Base-by-base conservation (phyloP, 35 echinoderm and acorn worm species). In the Strongylocentrotus purpuratus region DNA sequence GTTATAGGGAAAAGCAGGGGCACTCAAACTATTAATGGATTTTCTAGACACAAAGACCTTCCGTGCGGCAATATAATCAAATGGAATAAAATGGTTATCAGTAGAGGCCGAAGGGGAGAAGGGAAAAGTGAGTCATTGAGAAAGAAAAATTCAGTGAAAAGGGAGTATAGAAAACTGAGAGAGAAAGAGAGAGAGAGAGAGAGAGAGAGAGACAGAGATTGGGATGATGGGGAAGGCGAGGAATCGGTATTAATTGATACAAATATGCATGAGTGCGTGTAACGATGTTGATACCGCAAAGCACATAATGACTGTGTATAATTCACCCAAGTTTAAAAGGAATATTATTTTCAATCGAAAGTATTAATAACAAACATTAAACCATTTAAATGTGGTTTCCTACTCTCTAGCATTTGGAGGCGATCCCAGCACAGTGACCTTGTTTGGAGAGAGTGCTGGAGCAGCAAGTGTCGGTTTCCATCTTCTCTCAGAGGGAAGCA, bases 361-460 rank as follows among this genome's bases (percentile, higher is more conserved):
- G 28, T 9, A 48, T 94, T 94, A 31, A 48, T 22, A 48, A 33
- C 20, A 85, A 35, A 17, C 33, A 60, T 10, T 25, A 5, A 46
- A 59, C 4, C 52, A 59, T 17, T 55, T 10, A 28, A 71, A n/a
- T 78, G 50, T n/a, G 1, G 25, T 78, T 78, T 95, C 58, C 95
- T 35, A 33, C 50, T 58, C 52, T 61, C 9, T 35, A 98, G 96
- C 89, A 25, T 98, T 98, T 50, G 97, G 97, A 45, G 97, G 97
- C 0, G 96, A 98, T 94, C 94, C 96, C 3, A 65, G 95, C 20
- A 55, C 78, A 93, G 94, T 98, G 1, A 92, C 96, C 17, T 32
- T 98, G 12, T 98, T 98, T 71, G 97, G 97, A 22, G 85, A 96
- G 65, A 98, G 97, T 95, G 97, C 97, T 47, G 97, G 97, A 52